Base-by-base conservation (phyloP, 2,888 invertebrate genomes). In the Limnephilus rhombicus region DNA sequence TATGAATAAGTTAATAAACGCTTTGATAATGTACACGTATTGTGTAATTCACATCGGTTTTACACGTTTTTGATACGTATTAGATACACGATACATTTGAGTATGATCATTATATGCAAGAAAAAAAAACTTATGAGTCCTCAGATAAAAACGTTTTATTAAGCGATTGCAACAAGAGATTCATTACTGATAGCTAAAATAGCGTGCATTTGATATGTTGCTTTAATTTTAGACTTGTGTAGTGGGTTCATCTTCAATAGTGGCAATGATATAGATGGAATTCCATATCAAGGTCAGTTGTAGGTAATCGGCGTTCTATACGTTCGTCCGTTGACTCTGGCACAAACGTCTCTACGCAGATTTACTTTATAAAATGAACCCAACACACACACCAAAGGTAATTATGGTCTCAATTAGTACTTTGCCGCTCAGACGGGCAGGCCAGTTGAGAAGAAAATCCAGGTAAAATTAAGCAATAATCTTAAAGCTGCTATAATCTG, bases 11-110 rank as follows among this genome's bases (percentile, higher is more conserved):
- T 37, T 80, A 80, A 89, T 80, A 34, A 41, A 80, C 37, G 80
- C 88, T 80, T 41, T n/a, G 80, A 34, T 80, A 34, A 34, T 89
- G 88, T 80, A 87, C 53, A 9, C 9, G 41, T 41, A 85, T 53
- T 41, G 41, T 9, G 45, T 53, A 86, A 29, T 87, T 45, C 53
- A 87, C 87, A 85, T 49, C 45, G 7, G 34, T 18, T 68, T 68
- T 68, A 11, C 24, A 68, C 24, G 7, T 68, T 68, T 7, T 2
- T 31, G 24, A 49, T 29, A 45, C 13, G 3, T 45, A 49, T 49
- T 29, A 86, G 87, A 31, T 83, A 31, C 87, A 31, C 68, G 29
- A 53, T 87, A 31, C 31, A 87, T 18, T 9, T 18, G 9, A 68
- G 45, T 24, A 41, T 34, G 18, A 83, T 83, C 83, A n/a, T 83